Percentiles rank a stretch among this genome's conserved stretches.
Evolutionary conservation across 2,888 invertebrate species (phyloP).

Genomic region (Megastigmus dorsalis): DNA sequence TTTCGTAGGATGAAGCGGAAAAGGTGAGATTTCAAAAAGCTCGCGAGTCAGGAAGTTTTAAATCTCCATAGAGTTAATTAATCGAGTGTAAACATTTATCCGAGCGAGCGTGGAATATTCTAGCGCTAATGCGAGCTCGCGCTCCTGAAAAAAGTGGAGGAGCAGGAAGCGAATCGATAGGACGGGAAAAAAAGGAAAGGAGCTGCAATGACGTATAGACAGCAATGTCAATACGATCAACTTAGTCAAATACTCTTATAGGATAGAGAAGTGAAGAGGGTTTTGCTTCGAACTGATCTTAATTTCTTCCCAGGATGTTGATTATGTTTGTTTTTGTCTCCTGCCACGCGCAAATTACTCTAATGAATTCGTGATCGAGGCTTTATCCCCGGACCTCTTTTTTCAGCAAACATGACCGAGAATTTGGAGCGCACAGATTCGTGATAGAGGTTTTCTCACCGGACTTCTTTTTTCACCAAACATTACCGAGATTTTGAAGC

Average conservation of each 20-base stretch:
- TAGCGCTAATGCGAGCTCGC: slow-evolving; percentile 6
- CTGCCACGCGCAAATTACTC: too few relatives aligned
- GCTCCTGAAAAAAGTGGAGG: slow-evolving; percentile 1
- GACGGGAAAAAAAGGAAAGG: background rate
- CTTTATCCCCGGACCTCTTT: too few relatives aligned
- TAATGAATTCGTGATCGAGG: too few relatives aligned
- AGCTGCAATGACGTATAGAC: slow-evolving; percentile 25
- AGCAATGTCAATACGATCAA: slow-evolving; percentile 49
- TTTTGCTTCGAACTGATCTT: slow-evolving; percentile 24
- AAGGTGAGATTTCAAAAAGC: background rate
- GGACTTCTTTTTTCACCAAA: too few relatives aligned
- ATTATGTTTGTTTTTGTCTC: slow-evolving; percentile 17
- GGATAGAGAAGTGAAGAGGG: slow-evolving; percentile 24
- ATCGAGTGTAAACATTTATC: slow-evolving; percentile 41
- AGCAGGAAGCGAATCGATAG: background rate
- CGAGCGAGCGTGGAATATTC: background rate
- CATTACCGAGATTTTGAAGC: too few relatives aligned
- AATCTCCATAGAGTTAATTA: slow-evolving; percentile 30
- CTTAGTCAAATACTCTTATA: slow-evolving; percentile 39
- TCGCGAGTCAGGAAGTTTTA: background rate
- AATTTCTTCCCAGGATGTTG: slow-evolving; percentile 23
- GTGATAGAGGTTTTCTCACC: too few relatives aligned
- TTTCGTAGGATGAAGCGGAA: too few relatives aligned
- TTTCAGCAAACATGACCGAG: too few relatives aligned
- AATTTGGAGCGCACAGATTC: too few relatives aligned